phyloP scores from a whole-genome alignment of 2,888 invertebrate genomes.

The Andrena minutula region DNA sequence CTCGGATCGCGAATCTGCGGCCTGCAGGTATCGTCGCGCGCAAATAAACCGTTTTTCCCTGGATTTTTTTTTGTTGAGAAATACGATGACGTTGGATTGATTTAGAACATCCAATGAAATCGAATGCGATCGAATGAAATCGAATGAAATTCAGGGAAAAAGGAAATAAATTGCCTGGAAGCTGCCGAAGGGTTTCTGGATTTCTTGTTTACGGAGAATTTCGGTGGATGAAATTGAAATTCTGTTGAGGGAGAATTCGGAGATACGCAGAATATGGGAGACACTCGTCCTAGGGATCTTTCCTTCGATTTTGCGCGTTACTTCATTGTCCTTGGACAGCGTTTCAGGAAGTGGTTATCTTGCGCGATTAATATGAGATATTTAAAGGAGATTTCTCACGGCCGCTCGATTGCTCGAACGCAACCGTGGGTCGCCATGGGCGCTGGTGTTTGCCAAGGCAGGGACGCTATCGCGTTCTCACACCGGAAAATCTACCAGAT shows the following conservation, averaged over 20 bases:
- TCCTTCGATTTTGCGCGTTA: not conserved
- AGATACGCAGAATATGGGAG: not conserved
- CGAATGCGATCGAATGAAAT: too few species aligned
- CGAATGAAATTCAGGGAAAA: too few species aligned
- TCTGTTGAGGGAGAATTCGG: not conserved
- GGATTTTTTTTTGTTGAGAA: not conserved
- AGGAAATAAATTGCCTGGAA: too few species aligned
- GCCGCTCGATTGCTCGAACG: constrained; percentile 37
- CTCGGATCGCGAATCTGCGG: constrained; percentile 30
- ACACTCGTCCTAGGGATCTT: not conserved
- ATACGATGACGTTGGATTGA: not conserved
- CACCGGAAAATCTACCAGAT: constrained; percentile 68
- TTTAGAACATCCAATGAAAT: not conserved
- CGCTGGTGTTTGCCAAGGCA: constrained; percentile 63
- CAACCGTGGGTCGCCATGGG: constrained; percentile 53
- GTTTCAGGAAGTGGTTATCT: constrained; percentile 28
- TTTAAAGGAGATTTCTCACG: constrained; percentile 52
- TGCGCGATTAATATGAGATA: constrained; percentile 28
- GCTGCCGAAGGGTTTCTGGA: too few species aligned
- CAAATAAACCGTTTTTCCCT: constrained; percentile 26
- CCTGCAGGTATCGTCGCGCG: constrained; percentile 32
- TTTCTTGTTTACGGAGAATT: too few species aligned
- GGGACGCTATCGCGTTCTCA: constrained; percentile 68
- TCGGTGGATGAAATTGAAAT: too few species aligned
- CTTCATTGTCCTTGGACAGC: not conserved